Base-by-base conservation (phyloP, 2,888 invertebrate genomes). In the Phengaris alcon region DNA sequence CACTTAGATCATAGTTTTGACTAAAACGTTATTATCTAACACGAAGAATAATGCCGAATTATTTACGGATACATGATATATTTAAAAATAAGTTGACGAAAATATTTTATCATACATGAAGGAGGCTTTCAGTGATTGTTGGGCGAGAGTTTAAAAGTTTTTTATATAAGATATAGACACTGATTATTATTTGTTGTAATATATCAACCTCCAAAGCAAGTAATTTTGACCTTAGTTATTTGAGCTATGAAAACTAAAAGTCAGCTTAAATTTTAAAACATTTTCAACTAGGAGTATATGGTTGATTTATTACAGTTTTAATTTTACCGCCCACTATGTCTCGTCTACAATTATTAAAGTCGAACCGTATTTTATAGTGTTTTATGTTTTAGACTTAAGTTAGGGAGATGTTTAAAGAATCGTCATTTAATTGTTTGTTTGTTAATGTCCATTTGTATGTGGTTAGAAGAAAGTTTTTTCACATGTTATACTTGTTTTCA, bases 1-100 rank as follows among this genome's bases (percentile, higher is more conserved):
- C 86, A 87, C 89, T 89, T 88, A 87, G 89, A 86, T 82, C 86
- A 84, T 81, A 85, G 84, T 87, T 86, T 85, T 87, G 86, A 83
- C 84, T 84, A 77, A 76, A 76, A 69, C 48, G 13, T 69, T 46
- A n/a, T 54, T 69, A 69, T 44, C 54, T 46, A 57, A 57, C 59
- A 68, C 8, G 55, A 54, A 74, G 12, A 68, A 46, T 75, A 75
- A 69, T 69, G 44, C 75, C 68, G 75, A 69, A 75, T 75, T 69
- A 69, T 54, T 55, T 44, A 46, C 9, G 55, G 55, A 54, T 68
- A 55, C 54, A 73, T 7, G 59, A 46, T 68, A 68, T 52, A 74
- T 75, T 48, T 57, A 48, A 75, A 74, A 68, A 44, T 51, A 22
- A 57, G 51, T 70, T 68, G 51, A 57, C 54, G 57, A 48, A 13